phyloP scores from a whole-genome alignment of 2,797 vertebrate species.

The Botia kubotai region DNA sequence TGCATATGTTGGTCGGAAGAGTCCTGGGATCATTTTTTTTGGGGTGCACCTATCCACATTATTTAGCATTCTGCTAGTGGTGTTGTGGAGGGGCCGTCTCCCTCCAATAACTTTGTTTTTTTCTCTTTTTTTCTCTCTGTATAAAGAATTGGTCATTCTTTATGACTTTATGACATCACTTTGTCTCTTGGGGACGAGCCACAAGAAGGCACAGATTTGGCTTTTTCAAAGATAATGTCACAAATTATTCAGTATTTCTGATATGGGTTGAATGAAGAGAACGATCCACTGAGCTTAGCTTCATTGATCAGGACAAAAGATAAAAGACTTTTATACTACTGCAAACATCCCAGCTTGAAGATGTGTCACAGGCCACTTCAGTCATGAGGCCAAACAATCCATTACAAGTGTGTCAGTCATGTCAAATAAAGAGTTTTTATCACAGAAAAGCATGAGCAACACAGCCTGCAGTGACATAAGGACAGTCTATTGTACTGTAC shows the following conservation, averaged over 20 bases:
- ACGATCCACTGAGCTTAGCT: not conserved
- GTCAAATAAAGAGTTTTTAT: not conserved
- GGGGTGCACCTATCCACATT: not conserved
- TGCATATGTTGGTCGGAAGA: not conserved
- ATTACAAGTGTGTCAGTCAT: not conserved
- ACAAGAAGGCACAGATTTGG: not conserved
- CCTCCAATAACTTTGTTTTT: too few relatives aligned
- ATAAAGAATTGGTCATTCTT: not conserved
- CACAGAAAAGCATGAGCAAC: not conserved
- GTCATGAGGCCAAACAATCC: conserved; percentile 15
- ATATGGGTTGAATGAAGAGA: conserved; percentile 12
- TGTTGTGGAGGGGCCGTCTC: not conserved
- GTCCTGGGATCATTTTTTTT: not conserved
- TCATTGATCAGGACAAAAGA: not conserved
- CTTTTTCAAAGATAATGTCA: not conserved
- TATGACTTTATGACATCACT: not conserved
- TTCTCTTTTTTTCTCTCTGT: not conserved
- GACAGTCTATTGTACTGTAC: not conserved
- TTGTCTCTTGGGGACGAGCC: not conserved
- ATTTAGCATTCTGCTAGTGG: not conserved
- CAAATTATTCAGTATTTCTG: not conserved
- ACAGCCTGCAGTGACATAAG: conserved; percentile 3
- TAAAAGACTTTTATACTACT: not conserved
- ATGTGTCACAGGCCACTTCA: not conserved
- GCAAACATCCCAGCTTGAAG: conserved; percentile 7